Evolutionary conservation across 2,797 vertebrate genomes (phyloP).

Genomic region (Trachurus trachurus): DNA sequence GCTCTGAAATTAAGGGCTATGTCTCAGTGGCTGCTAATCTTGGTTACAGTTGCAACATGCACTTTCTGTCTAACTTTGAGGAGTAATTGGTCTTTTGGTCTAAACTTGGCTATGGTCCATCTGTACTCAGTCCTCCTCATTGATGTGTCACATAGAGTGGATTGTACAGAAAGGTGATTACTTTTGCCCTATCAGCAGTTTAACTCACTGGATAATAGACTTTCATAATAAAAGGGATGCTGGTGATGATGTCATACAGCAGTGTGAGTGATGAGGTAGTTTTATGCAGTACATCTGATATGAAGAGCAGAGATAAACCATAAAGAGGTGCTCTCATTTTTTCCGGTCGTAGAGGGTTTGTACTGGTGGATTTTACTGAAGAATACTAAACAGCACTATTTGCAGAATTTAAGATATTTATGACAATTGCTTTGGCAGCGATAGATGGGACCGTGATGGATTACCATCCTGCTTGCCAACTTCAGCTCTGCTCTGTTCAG

Average conservation of each 20-base stretch:
- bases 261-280: slow-evolving; percentile 27
- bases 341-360: slow-evolving; percentile 19
- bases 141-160: slow-evolving; percentile 24
- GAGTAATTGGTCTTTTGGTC: slow-evolving; percentile 39
- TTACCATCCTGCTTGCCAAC: slow-evolving; percentile 52
- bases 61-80: slow-evolving; percentile 38
- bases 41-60: slow-evolving; percentile 37
- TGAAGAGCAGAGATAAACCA: slow-evolving; percentile 28
- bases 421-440: slow-evolving; percentile 65
- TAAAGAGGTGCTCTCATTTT: not conserved
- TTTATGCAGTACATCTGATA: slow-evolving; percentile 12
- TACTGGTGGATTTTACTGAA: slow-evolving; percentile 20
- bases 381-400: slow-evolving; percentile 59
- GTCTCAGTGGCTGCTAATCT: slow-evolving; percentile 51
- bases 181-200: slow-evolving; percentile 49
- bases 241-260: slow-evolving; percentile 26
- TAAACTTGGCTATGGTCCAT: slow-evolving; percentile 25
- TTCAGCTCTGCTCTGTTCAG: slow-evolving; percentile 51
- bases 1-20: slow-evolving; percentile 55
- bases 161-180: slow-evolving; percentile 51
- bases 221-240: slow-evolving; percentile 17
- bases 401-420: slow-evolving; percentile 66
- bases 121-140: slow-evolving; percentile 28
- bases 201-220: slow-evolving; percentile 29
- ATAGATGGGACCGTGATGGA: slow-evolving; percentile 56